Base-by-base conservation (phyloP, 2,113 vertebrate genomes). In the Riparia riparia region DNA sequence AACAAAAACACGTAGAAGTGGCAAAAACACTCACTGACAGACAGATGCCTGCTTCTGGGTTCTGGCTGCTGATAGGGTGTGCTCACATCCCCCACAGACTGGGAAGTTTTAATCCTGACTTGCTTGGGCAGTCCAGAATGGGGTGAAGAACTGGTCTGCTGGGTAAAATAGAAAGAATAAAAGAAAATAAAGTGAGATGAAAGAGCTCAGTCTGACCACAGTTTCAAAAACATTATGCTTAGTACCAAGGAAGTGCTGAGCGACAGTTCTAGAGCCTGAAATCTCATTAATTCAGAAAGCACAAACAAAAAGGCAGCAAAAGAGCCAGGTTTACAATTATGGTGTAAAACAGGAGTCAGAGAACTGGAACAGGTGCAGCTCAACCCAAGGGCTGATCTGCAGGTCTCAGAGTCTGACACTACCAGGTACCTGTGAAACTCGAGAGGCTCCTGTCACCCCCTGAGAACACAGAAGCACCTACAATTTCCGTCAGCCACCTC, bases 81-180 rank as follows among this genome's bases (percentile, higher is more conserved):
- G 97, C 97, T 99, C 73, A 99, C 98, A 79, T 99, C 99, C 79
- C 99, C 99, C 9, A 98, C 98, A 21, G 99, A 99, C 29, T 99
- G 99, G 37, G 99, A 99, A 66, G 99, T 97, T 97, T 99, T 99
- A 97, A 99, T 99, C 95, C 99, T 98, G 97, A 99, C 99, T 97
- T 99, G 99, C 88, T 99, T 99, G 90, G 98, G 98, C 14, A 98
- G 87, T 34, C 97, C 97, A 17, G 98, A 98, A 95, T 99, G 99
- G 73, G 99, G 98, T 60, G 98, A 98, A 49, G 98, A 98, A 96
- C 97, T 97, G 53, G 84, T 98, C 98, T 98, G 97, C 50, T 96
- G 94, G 77, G 94, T 47, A 95, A 96, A 96, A 96, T 9, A 28
- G 49, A 88, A 92, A 79, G 42, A 44, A 57, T 11, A 58, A 57